These are phyloP conservation scores for Phycodurus eques DNA, from an alignment of 2,113 vertebrate species.

Conservation along the genomic window DNA sequence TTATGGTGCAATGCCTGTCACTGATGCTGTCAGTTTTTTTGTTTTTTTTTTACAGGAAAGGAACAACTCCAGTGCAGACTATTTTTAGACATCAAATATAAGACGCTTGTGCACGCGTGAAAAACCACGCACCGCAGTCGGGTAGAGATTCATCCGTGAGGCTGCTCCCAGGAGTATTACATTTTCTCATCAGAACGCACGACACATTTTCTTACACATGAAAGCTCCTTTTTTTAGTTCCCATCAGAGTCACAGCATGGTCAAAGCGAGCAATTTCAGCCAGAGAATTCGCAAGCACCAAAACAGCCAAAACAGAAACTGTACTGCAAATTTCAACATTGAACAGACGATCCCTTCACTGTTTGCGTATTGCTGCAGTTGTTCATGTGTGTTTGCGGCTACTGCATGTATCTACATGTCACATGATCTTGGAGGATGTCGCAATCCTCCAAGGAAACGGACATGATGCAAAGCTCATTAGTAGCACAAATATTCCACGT, in stretches of 20 bases:
- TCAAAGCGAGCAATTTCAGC: slow-evolving; percentile 37
- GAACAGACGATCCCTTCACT: slow-evolving; percentile 10
- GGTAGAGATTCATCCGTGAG: slow-evolving; percentile 40
- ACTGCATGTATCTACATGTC: slow-evolving; percentile 4
- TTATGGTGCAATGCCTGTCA: slow-evolving; percentile 5
- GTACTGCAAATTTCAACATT: slow-evolving; percentile 13
- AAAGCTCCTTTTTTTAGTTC: slow-evolving; percentile 44
- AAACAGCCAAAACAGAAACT: slow-evolving; percentile 27
- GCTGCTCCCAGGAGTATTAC: slow-evolving; percentile 38
- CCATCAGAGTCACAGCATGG: slow-evolving; percentile 29
- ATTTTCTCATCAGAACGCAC: slow-evolving; percentile 45
- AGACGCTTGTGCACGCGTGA: slow-evolving; percentile 8
- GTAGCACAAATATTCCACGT: slow-evolving; percentile 14
- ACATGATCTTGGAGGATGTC: slow-evolving; percentile 16
- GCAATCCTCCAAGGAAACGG: slow-evolving; percentile 32
- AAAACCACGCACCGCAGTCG: slow-evolving; percentile 31
- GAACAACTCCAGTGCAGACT: slow-evolving; percentile 11
- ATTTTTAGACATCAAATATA: slow-evolving; percentile 33
- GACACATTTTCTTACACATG: slow-evolving; percentile 34
- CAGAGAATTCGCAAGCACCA: slow-evolving; percentile 47
- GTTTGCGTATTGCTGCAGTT: slow-evolving; percentile 4
- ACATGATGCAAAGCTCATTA: slow-evolving; percentile 50
- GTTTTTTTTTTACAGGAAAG: slow-evolving; percentile 6
- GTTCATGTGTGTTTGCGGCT: not conserved
- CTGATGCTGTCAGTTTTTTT: not conserved